Conservation (phyloP, 2,113 vertebrate genomes). For the Choloepus hoffmanni region DNA sequence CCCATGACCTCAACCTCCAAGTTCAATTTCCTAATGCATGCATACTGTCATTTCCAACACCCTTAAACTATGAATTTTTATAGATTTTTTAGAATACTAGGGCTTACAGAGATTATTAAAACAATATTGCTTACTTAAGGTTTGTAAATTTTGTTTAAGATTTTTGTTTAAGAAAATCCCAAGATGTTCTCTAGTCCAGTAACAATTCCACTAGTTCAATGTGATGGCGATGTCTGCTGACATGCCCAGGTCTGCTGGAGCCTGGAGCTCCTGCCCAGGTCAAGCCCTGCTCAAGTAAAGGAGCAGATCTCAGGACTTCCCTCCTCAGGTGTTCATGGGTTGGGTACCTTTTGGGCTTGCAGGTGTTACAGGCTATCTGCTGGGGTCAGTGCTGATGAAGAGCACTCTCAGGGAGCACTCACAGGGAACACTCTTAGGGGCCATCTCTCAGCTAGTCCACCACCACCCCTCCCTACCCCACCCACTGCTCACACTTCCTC, state of each 20-base stretch:
- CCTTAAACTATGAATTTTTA: neutral
- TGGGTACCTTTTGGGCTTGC: neutral
- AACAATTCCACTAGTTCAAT: neutral
- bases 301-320: accelerated
- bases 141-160: neutral
- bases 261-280: neutral
- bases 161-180: neutral
- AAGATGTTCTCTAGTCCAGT: neutral
- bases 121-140: neutral
- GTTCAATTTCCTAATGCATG: neutral
- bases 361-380: neutral
- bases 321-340: no score
- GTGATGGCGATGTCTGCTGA: neutral
- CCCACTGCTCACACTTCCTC: no score
- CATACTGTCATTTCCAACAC: neutral
- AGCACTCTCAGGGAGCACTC: neutral
- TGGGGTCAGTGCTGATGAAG: no score
- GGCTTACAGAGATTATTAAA: neutral
- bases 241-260: no score
- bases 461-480: accelerated
- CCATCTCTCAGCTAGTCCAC: neutral
- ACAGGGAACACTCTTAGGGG: neutral
- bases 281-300: neutral
- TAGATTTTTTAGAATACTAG: neutral
- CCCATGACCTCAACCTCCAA: neutral